Evolutionary conservation across 2,797 vertebrate genomes (phyloP).

Genomic region (Myotis myotis): DNA sequence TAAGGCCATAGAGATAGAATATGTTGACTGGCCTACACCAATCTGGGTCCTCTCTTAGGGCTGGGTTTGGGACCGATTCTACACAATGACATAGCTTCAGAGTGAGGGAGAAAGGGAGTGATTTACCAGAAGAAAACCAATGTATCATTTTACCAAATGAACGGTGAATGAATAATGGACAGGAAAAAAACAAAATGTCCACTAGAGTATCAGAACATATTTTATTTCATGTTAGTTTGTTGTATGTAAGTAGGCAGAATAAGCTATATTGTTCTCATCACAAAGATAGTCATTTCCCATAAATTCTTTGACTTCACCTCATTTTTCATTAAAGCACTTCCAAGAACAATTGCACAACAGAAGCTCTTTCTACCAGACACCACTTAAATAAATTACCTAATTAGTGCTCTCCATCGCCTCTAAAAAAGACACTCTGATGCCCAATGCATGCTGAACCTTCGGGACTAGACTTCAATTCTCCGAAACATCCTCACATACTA

Average conservation of each 20-base stretch:
- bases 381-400: background rate
- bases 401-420: background rate
- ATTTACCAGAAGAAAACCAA: background rate
- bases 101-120: background rate
- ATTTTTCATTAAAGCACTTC: background rate
- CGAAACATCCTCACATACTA: background rate
- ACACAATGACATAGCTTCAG: background rate
- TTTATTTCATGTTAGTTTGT: conserved; percentile 9
- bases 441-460: background rate
- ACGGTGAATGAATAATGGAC: background rate
- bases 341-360: background rate
- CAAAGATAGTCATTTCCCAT: background rate
- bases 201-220: background rate
- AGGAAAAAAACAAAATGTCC: background rate
- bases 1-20: background rate
- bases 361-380: background rate
- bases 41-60: background rate
- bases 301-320: background rate
- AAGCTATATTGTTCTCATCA: background rate
- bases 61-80: background rate
- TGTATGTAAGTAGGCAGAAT: background rate
- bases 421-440: background rate
- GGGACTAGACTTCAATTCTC: background rate
- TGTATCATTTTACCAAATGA: background rate
- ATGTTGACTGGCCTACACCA: background rate